phyloP scores from a whole-genome alignment of 2,113 vertebrate species.

The Eretmochelys imbricata region DNA sequence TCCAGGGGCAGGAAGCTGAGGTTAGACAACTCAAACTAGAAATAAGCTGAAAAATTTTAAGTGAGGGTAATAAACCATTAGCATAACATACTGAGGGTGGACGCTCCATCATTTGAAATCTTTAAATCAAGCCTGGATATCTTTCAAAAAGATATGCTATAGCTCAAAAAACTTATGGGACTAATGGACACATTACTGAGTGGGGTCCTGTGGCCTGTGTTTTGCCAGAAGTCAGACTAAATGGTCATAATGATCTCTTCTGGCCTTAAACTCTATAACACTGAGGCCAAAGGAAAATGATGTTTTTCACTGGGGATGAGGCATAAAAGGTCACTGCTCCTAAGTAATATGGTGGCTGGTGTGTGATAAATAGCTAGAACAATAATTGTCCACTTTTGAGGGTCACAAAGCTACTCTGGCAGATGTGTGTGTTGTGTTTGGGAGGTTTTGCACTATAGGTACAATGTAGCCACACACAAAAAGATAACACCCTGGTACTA shows the following conservation, averaged over 20 bases:
- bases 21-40: not conserved
- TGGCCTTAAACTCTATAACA: not conserved
- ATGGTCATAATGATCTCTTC: not conserved
- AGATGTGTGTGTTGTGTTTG: not conserved
- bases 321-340: not conserved
- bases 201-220: accelerated
- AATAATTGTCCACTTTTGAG: not conserved
- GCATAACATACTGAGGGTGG: not conserved
- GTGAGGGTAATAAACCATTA: not conserved
- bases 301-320: accelerated
- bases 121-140: not conserved
- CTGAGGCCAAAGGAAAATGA: not conserved
- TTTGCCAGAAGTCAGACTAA: not conserved
- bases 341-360: not conserved
- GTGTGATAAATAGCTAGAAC: not conserved
- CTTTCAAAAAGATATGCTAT: not conserved
- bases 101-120: not conserved
- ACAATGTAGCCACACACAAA: not conserved
- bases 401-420: not conserved
- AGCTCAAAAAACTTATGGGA: not conserved
- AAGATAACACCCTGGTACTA: not conserved
- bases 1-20: not conserved
- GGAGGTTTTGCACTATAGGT: not conserved
- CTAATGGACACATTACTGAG: not conserved
- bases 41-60: not conserved